Evolutionary conservation across 2,797 vertebrate species (phyloP).

Genomic region (Novumbra hubbsi): DNA sequence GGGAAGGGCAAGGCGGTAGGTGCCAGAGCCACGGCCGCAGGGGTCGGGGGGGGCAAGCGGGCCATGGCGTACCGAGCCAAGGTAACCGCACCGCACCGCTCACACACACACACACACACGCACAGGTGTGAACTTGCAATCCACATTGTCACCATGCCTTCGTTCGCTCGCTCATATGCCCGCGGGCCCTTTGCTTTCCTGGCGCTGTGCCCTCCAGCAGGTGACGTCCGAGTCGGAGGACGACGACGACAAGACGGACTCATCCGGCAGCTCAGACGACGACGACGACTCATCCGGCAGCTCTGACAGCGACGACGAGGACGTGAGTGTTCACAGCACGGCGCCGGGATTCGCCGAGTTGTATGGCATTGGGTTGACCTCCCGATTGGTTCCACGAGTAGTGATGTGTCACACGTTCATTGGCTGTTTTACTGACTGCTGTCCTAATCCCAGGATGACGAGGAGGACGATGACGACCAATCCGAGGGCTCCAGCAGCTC

Average conservation of each 20-base stretch:
- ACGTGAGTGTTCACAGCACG: constrained; percentile 46
- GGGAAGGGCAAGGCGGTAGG: constrained; percentile 68
- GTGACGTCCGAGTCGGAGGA: constrained; percentile 77
- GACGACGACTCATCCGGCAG: constrained; percentile 73
- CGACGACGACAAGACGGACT: constrained; percentile 71
- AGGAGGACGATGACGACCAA: constrained; percentile 73
- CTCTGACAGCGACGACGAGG: constrained; percentile 71
- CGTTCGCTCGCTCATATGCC: background rate
- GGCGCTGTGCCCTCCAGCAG: constrained; percentile 62
- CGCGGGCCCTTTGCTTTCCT: constrained; percentile 4
- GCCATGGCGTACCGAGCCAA: constrained; percentile 79
- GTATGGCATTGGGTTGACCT: too few relatives aligned
- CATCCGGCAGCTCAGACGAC: constrained; percentile 70
- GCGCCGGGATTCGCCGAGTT: too few relatives aligned
- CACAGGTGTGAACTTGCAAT: background rate
- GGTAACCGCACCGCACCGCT: constrained; percentile 59
- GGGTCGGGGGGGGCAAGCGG: constrained; percentile 67
- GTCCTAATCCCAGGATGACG: constrained; percentile 54
- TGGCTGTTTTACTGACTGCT: background rate
- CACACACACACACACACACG: background rate
- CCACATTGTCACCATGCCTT: background rate
- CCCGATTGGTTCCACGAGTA: too few relatives aligned
- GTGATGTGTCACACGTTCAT: too few relatives aligned
- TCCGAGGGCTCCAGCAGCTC: constrained; percentile 63
- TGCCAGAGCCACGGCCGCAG: constrained; percentile 53